Conservation (phyloP, 2,888 invertebrate genomes). For the Drosophila sordidula region DNA sequence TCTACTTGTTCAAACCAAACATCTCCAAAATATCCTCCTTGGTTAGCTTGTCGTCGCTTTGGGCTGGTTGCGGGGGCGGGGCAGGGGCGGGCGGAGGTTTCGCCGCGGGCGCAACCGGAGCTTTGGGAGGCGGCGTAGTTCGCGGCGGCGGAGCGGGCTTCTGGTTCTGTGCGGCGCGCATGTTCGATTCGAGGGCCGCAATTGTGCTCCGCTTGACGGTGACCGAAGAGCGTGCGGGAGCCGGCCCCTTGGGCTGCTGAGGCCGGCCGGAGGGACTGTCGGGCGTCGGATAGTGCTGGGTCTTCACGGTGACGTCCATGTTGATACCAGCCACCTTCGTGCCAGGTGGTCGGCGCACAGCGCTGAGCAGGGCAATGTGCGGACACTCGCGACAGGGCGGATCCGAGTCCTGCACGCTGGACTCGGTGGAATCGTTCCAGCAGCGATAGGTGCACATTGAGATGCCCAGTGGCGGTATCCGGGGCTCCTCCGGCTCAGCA, state of each 20-base stretch:
- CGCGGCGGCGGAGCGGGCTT: conserved; percentile 2
- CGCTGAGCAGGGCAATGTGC: conserved; percentile 13
- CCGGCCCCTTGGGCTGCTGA: not conserved
- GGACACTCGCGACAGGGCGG: conserved; percentile 1
- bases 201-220: conserved; percentile 11
- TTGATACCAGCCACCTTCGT: not conserved
- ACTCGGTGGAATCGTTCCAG: conserved; percentile 33
- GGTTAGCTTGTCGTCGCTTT: conserved; percentile 46
- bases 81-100: not conserved
- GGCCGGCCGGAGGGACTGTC: not conserved
- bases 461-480: conserved; percentile 51
- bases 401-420: fast-evolving
- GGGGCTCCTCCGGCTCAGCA: not conserved
- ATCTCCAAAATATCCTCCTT: conserved; percentile 65
- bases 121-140: not conserved
- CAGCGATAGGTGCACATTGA: conserved; percentile 48
- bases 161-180: not conserved
- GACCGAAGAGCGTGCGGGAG: not conserved
- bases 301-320: conserved; percentile 36
- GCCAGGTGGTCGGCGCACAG: not conserved
- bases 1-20: conserved; percentile 44
- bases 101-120: not conserved
- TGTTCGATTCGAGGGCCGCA: not conserved
- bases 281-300: conserved; percentile 27
- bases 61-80: not conserved